A percentile compares a stretch with the other conserved stretches of the same genome.
phyloP scores from a whole-genome alignment of 2,113 vertebrate genomes.

The Coregonus clupeaformis region DNA sequence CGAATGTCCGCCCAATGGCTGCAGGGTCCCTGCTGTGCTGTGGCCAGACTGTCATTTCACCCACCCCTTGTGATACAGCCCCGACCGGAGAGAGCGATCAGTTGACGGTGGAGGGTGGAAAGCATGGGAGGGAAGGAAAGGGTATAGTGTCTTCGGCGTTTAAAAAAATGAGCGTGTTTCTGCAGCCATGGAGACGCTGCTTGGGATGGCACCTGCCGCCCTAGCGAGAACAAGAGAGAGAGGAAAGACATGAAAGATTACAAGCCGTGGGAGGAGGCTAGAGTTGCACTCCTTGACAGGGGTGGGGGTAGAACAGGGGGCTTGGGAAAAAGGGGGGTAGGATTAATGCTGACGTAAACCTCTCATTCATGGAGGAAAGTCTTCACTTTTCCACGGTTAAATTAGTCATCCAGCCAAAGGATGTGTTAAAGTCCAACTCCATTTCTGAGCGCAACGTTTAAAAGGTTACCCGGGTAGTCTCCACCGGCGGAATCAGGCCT shows the following conservation, averaged over 20 bases:
- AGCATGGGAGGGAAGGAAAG: background rate
- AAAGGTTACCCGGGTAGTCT: constrained; percentile 33
- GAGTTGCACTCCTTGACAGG: constrained; percentile 54
- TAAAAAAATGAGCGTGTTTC: constrained; percentile 21
- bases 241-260: constrained; percentile 56
- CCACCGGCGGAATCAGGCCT: too few species aligned
- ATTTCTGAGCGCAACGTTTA: constrained; percentile 46
- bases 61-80: too few species aligned
- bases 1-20: too few species aligned
- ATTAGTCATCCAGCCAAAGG: constrained; percentile 43
- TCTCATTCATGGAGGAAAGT: constrained; percentile 4
- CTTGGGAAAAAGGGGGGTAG: background rate
- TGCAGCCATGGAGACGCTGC: constrained; percentile 63
- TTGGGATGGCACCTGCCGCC: constrained; percentile 49
- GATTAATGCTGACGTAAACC: constrained; percentile 6
- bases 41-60: too few species aligned
- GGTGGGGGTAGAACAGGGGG: background rate
- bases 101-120: background rate
- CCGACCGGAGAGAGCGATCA: background rate
- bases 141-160: constrained; percentile 33
- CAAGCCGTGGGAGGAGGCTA: constrained; percentile 43
- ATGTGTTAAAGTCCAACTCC: constrained; percentile 33
- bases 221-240: constrained; percentile 23
- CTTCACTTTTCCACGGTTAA: constrained; percentile 52
- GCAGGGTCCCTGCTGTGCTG: too few species aligned